Percentiles rank a stretch among this genome's conserved stretches.
Conservation (phyloP, 2,888 invertebrate genomes). For the Parochlus steinenii region DNA sequence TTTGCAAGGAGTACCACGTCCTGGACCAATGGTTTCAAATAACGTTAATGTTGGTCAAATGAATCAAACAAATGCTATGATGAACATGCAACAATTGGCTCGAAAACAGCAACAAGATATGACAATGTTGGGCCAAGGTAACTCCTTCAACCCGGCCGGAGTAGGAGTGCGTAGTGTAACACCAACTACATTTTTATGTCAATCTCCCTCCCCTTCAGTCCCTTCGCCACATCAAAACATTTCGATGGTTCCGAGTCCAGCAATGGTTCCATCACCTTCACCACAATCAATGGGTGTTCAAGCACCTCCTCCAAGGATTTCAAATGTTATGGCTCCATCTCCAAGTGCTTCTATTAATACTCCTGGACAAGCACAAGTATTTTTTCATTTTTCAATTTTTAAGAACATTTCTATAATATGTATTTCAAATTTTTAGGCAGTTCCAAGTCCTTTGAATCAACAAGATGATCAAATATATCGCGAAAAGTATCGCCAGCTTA, state of each 20-base stretch:
- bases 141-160: conserved; percentile 16
- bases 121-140: neutral
- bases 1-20: conserved; percentile 17
- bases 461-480: conserved; percentile 81
- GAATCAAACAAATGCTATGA: too few relatives aligned
- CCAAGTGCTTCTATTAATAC: conserved; percentile 73
- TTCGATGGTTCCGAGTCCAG: conserved; percentile 54
- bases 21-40: conserved; percentile 23
- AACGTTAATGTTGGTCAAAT: conserved; percentile 18
- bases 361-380: conserved; percentile 34
- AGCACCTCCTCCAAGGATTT: neutral
- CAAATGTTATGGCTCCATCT: conserved; percentile 49
- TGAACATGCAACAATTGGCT: conserved; percentile 25
- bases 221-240: conserved; percentile 39
- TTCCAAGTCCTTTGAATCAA: conserved; percentile 45
- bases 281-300: conserved; percentile 35
- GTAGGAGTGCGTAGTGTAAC: conserved; percentile 41
- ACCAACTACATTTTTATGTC: conserved; percentile 59
- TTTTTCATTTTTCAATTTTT: too few relatives aligned
- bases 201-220: conserved; percentile 64
- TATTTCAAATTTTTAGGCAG: too few relatives aligned
- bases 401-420: too few relatives aligned
- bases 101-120: conserved; percentile 18
- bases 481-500: conserved; percentile 83
- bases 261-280: conserved; percentile 46